Percentiles rank a stretch among this genome's conserved stretches.
phyloP scores from a whole-genome alignment of 1,140 invertebrate species.

The Aphis craccivora region DNA sequence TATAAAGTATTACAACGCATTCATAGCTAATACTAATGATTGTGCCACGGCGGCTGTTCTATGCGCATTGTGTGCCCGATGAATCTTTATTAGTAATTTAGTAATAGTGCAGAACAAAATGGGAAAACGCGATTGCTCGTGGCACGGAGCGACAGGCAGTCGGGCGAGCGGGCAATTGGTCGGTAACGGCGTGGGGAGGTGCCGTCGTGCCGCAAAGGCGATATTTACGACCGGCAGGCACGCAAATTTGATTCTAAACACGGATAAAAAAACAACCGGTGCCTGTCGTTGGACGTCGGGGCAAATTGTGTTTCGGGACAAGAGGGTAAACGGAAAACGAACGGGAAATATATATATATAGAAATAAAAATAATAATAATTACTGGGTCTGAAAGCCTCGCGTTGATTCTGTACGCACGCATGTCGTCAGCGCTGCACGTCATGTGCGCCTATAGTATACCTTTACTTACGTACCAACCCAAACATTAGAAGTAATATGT shows the following conservation, averaged over 20 bases:
- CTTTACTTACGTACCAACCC: neutral
- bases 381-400: slow-evolving; percentile 48
- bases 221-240: slow-evolving; percentile 49
- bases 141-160: slow-evolving; percentile 6
- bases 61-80: neutral
- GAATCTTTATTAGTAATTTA: slow-evolving; percentile 53
- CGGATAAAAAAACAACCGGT: slow-evolving; percentile 55
- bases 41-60: neutral
- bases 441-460: slow-evolving; percentile 3
- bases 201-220: neutral
- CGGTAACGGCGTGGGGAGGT: neutral
- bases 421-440: slow-evolving; percentile 43
- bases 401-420: slow-evolving; percentile 56
- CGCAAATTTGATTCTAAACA: slow-evolving; percentile 57
- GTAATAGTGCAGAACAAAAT: slow-evolving; percentile 33
- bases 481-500: neutral
- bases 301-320: slow-evolving; percentile 47
- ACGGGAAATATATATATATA: neutral
- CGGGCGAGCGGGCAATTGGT: neutral
- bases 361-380: slow-evolving; percentile 53
- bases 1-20: neutral
- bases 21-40: neutral
- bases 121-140: slow-evolving; percentile 50
- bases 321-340: neutral
- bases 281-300: slow-evolving; percentile 3